Evolutionary conservation across 2,888 invertebrate species (phyloP), one percentile per base, ranked within the genome.

Genomic region (Charanyca ferruginea): DNA sequence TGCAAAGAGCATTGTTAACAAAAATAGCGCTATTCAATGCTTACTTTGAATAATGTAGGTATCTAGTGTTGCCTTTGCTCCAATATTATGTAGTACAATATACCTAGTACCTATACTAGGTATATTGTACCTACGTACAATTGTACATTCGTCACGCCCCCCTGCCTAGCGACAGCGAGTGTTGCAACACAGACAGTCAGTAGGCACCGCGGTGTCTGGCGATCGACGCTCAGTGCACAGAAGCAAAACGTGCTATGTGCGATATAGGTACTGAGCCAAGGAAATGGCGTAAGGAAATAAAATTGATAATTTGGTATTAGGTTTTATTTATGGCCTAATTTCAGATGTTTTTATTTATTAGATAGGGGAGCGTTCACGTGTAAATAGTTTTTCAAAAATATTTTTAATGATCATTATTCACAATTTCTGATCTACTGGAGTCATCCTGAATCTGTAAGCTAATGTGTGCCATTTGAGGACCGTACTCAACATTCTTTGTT

Each of bases 181-280:
- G 6, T 20, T 25, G 58, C 66, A 20, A 52, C 41, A 41, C 1
- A 7, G 7, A 7, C 28, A 9, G n/a, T 3, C 6, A 8, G 35
- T 13, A 23, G 67, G 73, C 73, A 41, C 73, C 68, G 41, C 3
- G 0, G 1, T 35, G 68, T 68, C 68, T 68, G 66, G 23, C 73
- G 32, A 0, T 0, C 73, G 51, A 35, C n/a, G 41, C 32, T 11
- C n/a, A 13, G 9, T 8, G 38, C 32, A 16, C 5, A 49, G 1
- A 44, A 20, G 49, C 23, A 25, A 18, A 68, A 57, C 74, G 66
- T 49, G 32, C 35, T 18, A 73, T 20, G 42, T 66, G 74, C 44
- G 35, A n/a, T 42, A 47, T 2, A n/a, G n/a, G n/a, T 0, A 28
- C 35, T 38, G 8, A 41, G 28, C 63, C 64, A 9, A 45, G 45